Evolutionary conservation across 1,140 invertebrate species (phyloP).

Genomic region (Drosophila jambulina): DNA sequence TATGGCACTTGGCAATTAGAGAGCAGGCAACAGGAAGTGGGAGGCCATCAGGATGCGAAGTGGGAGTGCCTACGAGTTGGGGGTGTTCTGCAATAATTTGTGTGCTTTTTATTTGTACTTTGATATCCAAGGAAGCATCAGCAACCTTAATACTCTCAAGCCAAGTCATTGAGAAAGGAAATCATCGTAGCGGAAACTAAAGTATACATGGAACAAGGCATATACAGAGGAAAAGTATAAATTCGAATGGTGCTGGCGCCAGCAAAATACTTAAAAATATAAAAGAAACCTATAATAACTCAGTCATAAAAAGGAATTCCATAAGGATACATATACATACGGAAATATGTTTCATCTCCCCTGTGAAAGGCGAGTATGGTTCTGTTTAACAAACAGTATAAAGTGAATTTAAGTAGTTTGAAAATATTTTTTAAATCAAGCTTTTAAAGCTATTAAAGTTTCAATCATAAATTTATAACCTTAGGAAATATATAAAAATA

Average conservation of each 20-base stretch:
- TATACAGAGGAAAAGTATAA: background rate
- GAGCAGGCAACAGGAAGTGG: slow-evolving; percentile 31
- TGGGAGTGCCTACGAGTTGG: slow-evolving; percentile 5
- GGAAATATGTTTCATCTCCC: background rate
- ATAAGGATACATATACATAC: too few species aligned
- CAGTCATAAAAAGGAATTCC: background rate
- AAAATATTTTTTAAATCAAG: background rate
- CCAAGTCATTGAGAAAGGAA: slow-evolving; percentile 11
- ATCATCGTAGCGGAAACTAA: slow-evolving; percentile 18
- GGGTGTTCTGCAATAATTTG: slow-evolving; percentile 69
- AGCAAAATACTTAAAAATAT: slow-evolving; percentile 6
- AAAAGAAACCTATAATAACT: background rate
- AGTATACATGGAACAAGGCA: background rate
- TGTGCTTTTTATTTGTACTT: slow-evolving; percentile 74
- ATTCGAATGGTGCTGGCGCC: background rate
- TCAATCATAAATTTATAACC: background rate
- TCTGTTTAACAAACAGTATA: background rate
- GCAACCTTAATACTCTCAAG: slow-evolving; percentile 31
- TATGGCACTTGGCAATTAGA: slow-evolving; percentile 81
- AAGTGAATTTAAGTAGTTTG: background rate
- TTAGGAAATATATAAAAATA: background rate
- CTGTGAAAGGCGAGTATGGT: background rate
- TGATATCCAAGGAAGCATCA: slow-evolving; percentile 46
- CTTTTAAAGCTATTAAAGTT: background rate
- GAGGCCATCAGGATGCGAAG: slow-evolving; percentile 2